phyloP scores from a whole-genome alignment of 2,888 invertebrate genomes.

The Drosophila barbarae region DNA sequence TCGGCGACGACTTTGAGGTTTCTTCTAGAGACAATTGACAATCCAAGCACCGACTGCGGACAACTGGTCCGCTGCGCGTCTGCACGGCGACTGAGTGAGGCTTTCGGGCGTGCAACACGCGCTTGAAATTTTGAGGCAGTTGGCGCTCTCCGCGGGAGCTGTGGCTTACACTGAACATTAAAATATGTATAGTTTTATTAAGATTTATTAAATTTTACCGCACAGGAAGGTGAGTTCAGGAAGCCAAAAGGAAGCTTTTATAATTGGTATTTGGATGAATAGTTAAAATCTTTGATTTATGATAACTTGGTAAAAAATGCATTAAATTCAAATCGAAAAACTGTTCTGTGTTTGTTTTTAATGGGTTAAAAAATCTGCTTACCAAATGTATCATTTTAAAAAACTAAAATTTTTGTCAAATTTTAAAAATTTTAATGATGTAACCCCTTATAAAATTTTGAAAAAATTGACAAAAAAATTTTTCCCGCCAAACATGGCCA shows the following conservation, averaged over 20 bases:
- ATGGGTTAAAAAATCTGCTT: no score
- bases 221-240: not conserved
- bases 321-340: not conserved
- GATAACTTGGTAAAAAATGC: no score
- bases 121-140: conserved; percentile 26
- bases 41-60: conserved; percentile 1
- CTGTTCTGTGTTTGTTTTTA: no score
- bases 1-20: conserved; percentile 4
- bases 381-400: no score
- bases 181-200: not conserved
- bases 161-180: conserved; percentile 16
- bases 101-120: conserved; percentile 56
- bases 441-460: no score
- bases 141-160: conserved; percentile 3
- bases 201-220: not conserved
- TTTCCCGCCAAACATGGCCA: no score
- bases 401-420: no score
- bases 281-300: no score
- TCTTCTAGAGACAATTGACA: conserved; percentile 22
- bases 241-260: no score
- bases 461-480: no score
- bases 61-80: conserved; percentile 55
- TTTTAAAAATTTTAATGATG: no score
- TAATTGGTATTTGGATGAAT: no score
- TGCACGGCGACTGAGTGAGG: conserved; percentile 55